A percentile compares a stretch with the other conserved stretches of the same genome.
Conservation (phyloP, 2,888 invertebrate genomes). For the Xanthostigma xanthostigma region DNA sequence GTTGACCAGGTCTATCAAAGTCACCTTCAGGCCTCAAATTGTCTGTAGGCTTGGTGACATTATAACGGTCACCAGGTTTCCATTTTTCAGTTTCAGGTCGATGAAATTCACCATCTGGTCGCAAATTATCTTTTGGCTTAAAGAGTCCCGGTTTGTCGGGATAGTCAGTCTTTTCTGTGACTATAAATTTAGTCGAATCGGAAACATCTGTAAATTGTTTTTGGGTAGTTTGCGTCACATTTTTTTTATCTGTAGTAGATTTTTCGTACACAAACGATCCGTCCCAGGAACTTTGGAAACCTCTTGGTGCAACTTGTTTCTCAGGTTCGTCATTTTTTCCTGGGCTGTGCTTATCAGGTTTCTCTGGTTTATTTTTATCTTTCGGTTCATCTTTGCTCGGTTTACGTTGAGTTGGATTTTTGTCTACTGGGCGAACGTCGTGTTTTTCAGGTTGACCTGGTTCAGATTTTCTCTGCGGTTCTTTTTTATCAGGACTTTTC, state of each 20-base stretch:
- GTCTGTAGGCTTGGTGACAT: slow-evolving; percentile 25
- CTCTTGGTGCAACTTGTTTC: slow-evolving; percentile 4
- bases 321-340: slow-evolving; percentile 1
- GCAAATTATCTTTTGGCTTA: slow-evolving; percentile 44
- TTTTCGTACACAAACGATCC: slow-evolving; percentile 31
- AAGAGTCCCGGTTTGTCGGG: slow-evolving; percentile 34
- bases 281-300: slow-evolving; percentile 28
- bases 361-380: not conserved
- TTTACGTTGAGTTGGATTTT: slow-evolving; percentile 8
- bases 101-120: slow-evolving; percentile 37
- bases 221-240: not conserved
- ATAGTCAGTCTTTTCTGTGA: not conserved
- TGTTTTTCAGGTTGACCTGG: not conserved
- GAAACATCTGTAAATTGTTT: not conserved
- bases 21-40: slow-evolving; percentile 44
- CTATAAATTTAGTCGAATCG: not conserved
- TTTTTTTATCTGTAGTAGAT: slow-evolving; percentile 14
- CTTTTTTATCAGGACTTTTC: not conserved
- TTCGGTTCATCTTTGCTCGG: slow-evolving; percentile 1
- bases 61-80: slow-evolving; percentile 33
- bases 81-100: slow-evolving; percentile 30
- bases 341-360: slow-evolving; percentile 1
- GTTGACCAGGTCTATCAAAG: slow-evolving; percentile 31
- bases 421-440: slow-evolving; percentile 6
- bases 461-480: not conserved